Percentiles rank a stretch among this genome's conserved stretches.
Evolutionary conservation across 2,888 invertebrate species (phyloP).

Genomic region (Pyrrhia umbra): DNA sequence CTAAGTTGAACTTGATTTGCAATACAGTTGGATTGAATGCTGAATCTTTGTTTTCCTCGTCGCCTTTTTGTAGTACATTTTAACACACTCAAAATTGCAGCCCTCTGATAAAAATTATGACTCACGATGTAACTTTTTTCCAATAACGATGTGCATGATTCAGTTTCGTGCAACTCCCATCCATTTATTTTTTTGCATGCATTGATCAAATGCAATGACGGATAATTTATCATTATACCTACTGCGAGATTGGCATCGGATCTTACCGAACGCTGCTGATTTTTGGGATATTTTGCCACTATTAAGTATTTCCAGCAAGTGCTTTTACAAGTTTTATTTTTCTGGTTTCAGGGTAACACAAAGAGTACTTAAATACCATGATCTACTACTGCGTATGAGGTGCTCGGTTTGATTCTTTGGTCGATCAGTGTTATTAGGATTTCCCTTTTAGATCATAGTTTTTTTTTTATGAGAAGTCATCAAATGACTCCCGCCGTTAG

Average conservation of each 20-base stretch:
- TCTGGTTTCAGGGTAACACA: too few relatives aligned
- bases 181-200: constrained; percentile 63
- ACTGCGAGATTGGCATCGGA: constrained; percentile 26
- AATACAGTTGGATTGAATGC: constrained; percentile 30
- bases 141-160: constrained; percentile 60
- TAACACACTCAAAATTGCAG: constrained; percentile 12
- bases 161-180: constrained; percentile 69
- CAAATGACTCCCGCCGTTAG: too few relatives aligned
- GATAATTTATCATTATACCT: constrained; percentile 59
- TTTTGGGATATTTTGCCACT: background rate
- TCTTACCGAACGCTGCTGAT: constrained; percentile 7
- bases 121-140: constrained; percentile 33
- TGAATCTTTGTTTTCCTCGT: constrained; percentile 18
- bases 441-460: too few relatives aligned
- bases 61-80: constrained; percentile 24
- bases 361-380: too few relatives aligned
- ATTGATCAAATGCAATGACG: constrained; percentile 66
- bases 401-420: too few relatives aligned
- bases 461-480: too few relatives aligned
- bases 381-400: too few relatives aligned
- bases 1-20: constrained; percentile 52
- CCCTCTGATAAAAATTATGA: constrained; percentile 36
- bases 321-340: too few relatives aligned
- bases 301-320: too few relatives aligned
- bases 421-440: too few relatives aligned